Evolutionary conservation across 2,888 invertebrate genomes (phyloP), one percentile per base, ranked within the genome.

Genomic region (Aporophyla nigra): DNA sequence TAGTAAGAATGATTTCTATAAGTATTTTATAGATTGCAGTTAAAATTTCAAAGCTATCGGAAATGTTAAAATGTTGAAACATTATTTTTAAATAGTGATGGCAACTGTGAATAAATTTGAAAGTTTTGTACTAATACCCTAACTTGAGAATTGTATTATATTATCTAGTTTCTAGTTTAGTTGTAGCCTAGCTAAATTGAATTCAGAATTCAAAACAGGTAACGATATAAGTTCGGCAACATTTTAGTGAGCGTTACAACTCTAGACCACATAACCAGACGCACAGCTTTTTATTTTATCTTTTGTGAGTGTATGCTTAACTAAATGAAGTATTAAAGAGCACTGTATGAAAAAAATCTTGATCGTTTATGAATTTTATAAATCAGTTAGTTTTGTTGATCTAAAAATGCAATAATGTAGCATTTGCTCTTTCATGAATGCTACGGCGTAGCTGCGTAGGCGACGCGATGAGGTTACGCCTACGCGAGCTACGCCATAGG

Each of bases 381-480:
- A 24, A 49, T 7, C 4, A 66, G 5, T 69, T 16, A 5, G 19
- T 49, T 49, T 67, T 33, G 12, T 40, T 5, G 3, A 53, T 33
- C 27, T 14, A 27, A 66, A 46, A 49, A 14, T 49, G 49, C 4
- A 49, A 9, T 33, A 46, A 3, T 16, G 1, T 12, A 46, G 43
- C 43, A 12, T 46, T 53, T 54, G 10, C 27, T 19, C 1, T 53
- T 21, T 24, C 5, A 7, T 24, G 6, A 19, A 46, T 46, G 58
- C 40, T 53, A 74, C 53, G 46, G 10, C 65, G 75, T 80, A 53
- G 40, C 58, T 53, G 53, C 77, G 51, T 77, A 77, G 67, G 12
- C 16, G 5, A 46, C 4, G 46, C 2, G 21, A 33, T n/a, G 63
- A 40, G n/a, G 16, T 24, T 40, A 76, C 2, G 0, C 40, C 61